Base-by-base conservation (phyloP, 2,797 vertebrate species). In the Diplodus puntazzo region DNA sequence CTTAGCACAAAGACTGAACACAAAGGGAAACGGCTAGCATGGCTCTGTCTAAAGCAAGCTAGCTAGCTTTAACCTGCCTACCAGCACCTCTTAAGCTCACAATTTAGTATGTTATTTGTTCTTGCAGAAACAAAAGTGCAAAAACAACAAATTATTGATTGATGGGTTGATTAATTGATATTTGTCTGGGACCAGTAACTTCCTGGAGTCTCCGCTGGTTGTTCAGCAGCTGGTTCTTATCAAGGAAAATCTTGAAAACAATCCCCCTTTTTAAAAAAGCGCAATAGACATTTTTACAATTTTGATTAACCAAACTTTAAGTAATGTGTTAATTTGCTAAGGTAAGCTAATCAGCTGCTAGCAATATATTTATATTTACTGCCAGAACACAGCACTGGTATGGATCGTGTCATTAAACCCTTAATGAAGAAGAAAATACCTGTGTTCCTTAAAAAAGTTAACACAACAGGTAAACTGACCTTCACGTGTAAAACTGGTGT, bases 401-500 rank as follows among this genome's bases (percentile, higher is more conserved):
- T 30, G 17, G 8, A 54, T 17, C 2, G n/a, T 53, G 17, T 66
- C 17, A 58, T 58, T 27, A 11, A 12, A 46, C 66, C 8, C 39
- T 55, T n/a, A 1, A 6, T 11, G 45, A 25, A 14, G 61, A 12
- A 65, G 20, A 12, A 43, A 43, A 43, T 43, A 7, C 42, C 42
- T 43, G 8, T 42, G 1, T 11, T 43, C 42, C 42, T 43, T 43
- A 43, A 43, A 58, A 48, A 20, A 53, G 34, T 34, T 34, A 34
- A 34, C 34, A 34, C 34, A 8, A 8, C 34, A 34, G 34, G 34
- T 34, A 21, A 3, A 46, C 17, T 39, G 49, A 58, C n/a, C 25
- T 59, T 63, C 73, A 43, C 49, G 11, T 9, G 10, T 27, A 30
- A 71, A 69, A 63, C 18, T n/a, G 34, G 25, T 55, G 20, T 18